Evolutionary conservation across 2,113 vertebrate genomes (phyloP).

Genomic region (Shinisaurus crocodilurus): DNA sequence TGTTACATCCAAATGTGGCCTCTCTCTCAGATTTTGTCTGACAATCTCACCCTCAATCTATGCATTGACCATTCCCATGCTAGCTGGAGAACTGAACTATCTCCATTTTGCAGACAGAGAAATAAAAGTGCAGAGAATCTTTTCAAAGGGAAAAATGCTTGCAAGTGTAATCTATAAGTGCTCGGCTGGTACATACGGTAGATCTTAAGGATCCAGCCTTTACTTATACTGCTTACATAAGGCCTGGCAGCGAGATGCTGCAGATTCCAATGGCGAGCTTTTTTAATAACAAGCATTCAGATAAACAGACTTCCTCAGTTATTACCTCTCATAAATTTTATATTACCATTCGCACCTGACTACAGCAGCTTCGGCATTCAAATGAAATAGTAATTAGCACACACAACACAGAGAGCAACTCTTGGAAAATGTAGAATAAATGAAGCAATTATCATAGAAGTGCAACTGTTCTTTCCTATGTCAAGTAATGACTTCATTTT

Average conservation of each 20-base stretch:
- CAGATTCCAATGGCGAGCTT: neutral
- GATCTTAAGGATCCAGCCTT: neutral
- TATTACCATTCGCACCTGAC: conserved; percentile 33
- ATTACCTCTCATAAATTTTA: neutral
- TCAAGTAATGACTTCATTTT: conserved; percentile 38
- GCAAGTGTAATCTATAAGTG: neutral
- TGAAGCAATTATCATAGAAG: conserved; percentile 33
- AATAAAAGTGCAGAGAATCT: neutral
- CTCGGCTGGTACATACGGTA: neutral
- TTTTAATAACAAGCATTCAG: neutral
- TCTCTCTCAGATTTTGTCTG: neutral
- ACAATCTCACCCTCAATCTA: neutral
- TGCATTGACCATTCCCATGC: neutral
- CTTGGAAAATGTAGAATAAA: neutral
- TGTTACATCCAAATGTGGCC: neutral
- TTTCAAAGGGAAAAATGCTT: neutral
- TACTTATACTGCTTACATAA: neutral
- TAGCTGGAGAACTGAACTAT: neutral
- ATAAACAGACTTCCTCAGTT: neutral
- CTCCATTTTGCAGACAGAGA: neutral
- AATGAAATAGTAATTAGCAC: conserved; percentile 55
- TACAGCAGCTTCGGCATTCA: conserved; percentile 40
- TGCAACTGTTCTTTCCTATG: conserved; percentile 18
- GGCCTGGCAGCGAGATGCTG: neutral
- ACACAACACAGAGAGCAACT: conserved; percentile 17